phyloP scores from a whole-genome alignment of 2,888 invertebrate genomes.

The Drosophila nigricruria region DNA sequence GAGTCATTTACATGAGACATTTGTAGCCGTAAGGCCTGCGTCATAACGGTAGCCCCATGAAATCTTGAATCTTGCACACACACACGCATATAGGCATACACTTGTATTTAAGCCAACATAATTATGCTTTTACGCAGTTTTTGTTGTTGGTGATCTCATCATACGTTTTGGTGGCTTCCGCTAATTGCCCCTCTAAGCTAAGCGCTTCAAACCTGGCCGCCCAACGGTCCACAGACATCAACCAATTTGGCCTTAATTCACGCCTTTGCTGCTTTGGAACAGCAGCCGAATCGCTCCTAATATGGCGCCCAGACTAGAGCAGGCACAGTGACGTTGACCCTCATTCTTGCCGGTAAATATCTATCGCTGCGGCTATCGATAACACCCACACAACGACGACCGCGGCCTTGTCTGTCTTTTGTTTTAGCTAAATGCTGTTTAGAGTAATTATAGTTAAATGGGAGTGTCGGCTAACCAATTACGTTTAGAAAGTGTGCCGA shows the following conservation, averaged over 20 bases:
- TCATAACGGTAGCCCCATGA: constrained; percentile 29
- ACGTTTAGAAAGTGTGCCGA: constrained; percentile 48
- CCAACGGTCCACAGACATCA: constrained; percentile 48
- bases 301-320: constrained; percentile 54
- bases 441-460: constrained; percentile 3
- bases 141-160: constrained; percentile 60
- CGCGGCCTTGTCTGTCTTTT: constrained; percentile 50
- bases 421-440: constrained; percentile 43
- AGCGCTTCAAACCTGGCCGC: constrained; percentile 20
- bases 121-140: constrained; percentile 36
- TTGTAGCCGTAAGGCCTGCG: constrained; percentile 14
- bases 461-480: background rate
- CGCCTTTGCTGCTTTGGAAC: constrained; percentile 62
- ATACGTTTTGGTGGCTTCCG: constrained; percentile 39
- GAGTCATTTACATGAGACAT: constrained; percentile 48
- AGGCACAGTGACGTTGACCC: constrained; percentile 65
- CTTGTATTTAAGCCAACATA: constrained; percentile 24
- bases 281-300: constrained; percentile 65
- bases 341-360: constrained; percentile 46
- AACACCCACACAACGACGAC: constrained; percentile 61
- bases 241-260: constrained; percentile 66
- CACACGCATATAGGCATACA: background rate
- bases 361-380: constrained; percentile 44
- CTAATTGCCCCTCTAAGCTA: constrained; percentile 40
- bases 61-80: constrained; percentile 19